Percentiles rank a stretch among this genome's conserved stretches.
phyloP scores from a whole-genome alignment of 2,888 invertebrate species.

The Sycophila texana region DNA sequence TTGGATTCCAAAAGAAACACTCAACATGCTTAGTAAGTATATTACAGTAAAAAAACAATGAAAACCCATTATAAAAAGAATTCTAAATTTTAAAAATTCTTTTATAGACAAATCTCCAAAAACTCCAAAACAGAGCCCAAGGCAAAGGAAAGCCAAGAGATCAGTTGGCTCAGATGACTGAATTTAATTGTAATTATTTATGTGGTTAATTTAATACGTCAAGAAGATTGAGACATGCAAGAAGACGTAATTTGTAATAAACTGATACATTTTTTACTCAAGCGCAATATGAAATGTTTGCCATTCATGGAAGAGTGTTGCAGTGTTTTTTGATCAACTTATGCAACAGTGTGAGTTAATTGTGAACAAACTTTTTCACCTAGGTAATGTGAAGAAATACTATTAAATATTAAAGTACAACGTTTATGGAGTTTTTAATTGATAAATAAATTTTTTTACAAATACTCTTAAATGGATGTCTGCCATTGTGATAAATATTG shows the following conservation, averaged over 20 bases:
- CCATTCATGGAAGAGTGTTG: conserved; percentile 45
- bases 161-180: conserved; percentile 84
- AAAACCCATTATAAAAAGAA: background rate
- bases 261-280: conserved; percentile 50
- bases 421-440: conserved; percentile 50
- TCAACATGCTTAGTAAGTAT: conserved; percentile 88
- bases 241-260: conserved; percentile 43
- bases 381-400: conserved; percentile 53
- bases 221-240: conserved; percentile 48
- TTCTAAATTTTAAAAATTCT: conserved; percentile 16
- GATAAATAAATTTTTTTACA: conserved; percentile 53
- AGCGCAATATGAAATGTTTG: conserved; percentile 46
- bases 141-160: conserved; percentile 86
- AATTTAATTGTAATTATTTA: conserved; percentile 58
- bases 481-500: conserved; percentile 51
- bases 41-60: conserved; percentile 12
- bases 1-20: conserved; percentile 96
- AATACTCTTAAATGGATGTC: conserved; percentile 53
- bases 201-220: conserved; percentile 49
- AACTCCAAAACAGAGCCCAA: conserved; percentile 84
- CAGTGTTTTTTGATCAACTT: conserved; percentile 30
- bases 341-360: conserved; percentile 37
- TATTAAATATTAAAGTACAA: conserved; percentile 51
- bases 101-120: conserved; percentile 84
- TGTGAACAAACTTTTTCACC: conserved; percentile 55